A percentile compares a stretch with the other conserved stretches of the same genome.
These are phyloP conservation scores for Perodicticus potto DNA, from an alignment of 2,797 vertebrate species.

Conservation along the genomic window DNA sequence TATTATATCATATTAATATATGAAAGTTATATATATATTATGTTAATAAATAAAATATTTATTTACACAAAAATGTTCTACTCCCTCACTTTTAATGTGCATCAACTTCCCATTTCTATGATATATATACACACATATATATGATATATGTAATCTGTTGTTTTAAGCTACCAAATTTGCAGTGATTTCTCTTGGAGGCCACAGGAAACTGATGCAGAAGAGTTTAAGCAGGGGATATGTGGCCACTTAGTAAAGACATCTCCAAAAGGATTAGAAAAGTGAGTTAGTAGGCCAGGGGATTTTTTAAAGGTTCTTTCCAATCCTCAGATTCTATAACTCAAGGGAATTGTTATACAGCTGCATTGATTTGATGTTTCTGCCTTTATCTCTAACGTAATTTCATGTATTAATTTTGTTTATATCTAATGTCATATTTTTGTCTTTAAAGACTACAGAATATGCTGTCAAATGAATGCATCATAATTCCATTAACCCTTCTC, in stretches of 20 bases:
- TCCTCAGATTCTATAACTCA: neutral
- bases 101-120: too few relatives aligned
- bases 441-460: neutral
- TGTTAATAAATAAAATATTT: too few relatives aligned
- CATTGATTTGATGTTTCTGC: neutral
- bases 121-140: too few relatives aligned
- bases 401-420: neutral
- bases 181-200: neutral
- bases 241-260: neutral
- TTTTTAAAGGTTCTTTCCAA: constrained; percentile 35
- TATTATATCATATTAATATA: too few relatives aligned
- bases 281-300: neutral
- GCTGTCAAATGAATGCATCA: neutral
- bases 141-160: neutral
- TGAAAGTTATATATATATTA: too few relatives aligned
- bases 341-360: neutral
- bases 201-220: neutral
- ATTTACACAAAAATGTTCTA: too few relatives aligned
- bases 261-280: neutral
- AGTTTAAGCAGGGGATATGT: neutral
- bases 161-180: neutral
- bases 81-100: too few relatives aligned
- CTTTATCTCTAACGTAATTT: neutral
- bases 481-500: neutral
- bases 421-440: neutral